These are phyloP conservation scores for Danionella cerebrum DNA, from an alignment of 2,113 vertebrate species.

Conservation along the genomic window DNA sequence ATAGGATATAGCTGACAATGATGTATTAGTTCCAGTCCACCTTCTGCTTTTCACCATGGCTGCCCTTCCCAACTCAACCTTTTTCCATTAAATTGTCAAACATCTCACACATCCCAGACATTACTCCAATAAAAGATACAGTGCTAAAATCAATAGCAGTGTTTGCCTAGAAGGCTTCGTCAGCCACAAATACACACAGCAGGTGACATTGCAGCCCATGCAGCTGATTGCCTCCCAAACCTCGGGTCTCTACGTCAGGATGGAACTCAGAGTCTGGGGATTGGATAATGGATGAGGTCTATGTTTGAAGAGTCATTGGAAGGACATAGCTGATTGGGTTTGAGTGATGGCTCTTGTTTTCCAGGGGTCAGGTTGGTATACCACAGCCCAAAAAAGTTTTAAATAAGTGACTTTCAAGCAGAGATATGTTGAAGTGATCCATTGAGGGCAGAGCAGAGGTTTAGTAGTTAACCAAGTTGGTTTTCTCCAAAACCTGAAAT, in stretches of 20 bases:
- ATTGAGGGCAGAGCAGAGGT: too few relatives aligned
- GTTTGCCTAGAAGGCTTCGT: constrained; percentile 5
- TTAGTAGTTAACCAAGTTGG: too few relatives aligned
- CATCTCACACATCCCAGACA: constrained; percentile 41
- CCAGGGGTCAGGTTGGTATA: neutral
- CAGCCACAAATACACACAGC: neutral
- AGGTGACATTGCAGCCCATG: neutral
- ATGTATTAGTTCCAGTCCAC: constrained; percentile 24
- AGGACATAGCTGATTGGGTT: neutral
- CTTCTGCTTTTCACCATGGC: constrained; percentile 33
- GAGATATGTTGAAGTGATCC: neutral
- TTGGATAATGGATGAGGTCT: constrained; percentile 23
- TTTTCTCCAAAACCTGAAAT: too few relatives aligned
- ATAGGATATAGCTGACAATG: neutral
- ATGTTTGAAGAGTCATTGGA: constrained; percentile 21
- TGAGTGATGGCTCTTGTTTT: neutral
- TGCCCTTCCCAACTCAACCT: neutral
- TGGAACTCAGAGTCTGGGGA: neutral
- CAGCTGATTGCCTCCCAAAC: constrained; percentile 15
- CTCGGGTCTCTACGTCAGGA: neutral
- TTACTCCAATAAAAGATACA: constrained; percentile 30
- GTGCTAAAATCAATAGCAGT: constrained; percentile 20
- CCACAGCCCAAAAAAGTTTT: neutral
- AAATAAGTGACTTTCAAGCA: neutral
- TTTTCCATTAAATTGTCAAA: constrained; percentile 47